Evolutionary conservation across 2,888 invertebrate species (phyloP), one percentile per base, ranked within the genome.

Genomic region (Sesamia inferens): DNA sequence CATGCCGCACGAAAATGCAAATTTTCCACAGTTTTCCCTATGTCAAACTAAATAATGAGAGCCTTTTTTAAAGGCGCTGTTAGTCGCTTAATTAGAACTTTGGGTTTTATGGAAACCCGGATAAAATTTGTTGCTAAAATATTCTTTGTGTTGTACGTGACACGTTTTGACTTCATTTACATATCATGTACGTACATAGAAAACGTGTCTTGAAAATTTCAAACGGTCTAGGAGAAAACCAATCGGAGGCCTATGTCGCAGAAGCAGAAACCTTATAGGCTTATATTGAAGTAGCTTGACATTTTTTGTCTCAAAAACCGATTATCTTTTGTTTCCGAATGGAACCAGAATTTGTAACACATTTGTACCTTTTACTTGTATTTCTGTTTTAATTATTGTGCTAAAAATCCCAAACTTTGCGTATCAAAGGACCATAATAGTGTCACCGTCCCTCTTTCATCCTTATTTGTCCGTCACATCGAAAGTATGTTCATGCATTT

Each of bases 1-100:
- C 95, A 95, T 95, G 95, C 88, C 69, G 92, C 95, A 95, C 95
- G 95, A 93, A 94, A 94, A 95, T 95, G 95, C 94, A 92, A 95
- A 95, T 95, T 85, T 83, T 68, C 68, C 59, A 81, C 85, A 88
- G 84, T 92, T 94, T 93, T 91, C 92, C 90, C 89, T 88, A 91
- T 93, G 94, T 93, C 93, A 91, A 88, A 87, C 89, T 90, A 88
- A 91, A 90, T 93, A 92, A 92, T 91, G 91, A 86, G 88, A 75
- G 68, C 67, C 84, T 91, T 91, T 91, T 89, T 73, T 71, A 42
- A 76, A 77, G 47, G 63, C 74, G 42, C 71, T 77, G 79, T 78
- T 83, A 81, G 79, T 79, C 73, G 85, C 85, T 86, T 86, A 86
- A 86, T 86, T 86, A 86, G 86, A 81, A 84, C 82, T 82, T 78